A percentile compares a stretch with the other conserved stretches of the same genome.
These are phyloP conservation scores for Pentalonia nigronervosa DNA, from an alignment of 1,140 invertebrate genomes.

Conservation along the genomic window DNA sequence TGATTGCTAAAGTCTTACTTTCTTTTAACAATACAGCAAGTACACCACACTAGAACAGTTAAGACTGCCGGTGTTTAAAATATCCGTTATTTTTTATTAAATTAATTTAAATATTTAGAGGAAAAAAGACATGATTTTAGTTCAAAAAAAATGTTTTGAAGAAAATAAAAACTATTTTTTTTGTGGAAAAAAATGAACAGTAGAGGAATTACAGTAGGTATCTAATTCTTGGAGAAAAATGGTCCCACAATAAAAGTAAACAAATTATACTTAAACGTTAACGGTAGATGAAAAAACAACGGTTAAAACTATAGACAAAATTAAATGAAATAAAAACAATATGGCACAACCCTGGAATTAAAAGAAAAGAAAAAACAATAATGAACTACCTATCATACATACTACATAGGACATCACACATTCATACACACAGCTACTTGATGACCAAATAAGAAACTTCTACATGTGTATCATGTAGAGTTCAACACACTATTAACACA, in stretches of 20 bases:
- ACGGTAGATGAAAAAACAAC: not conserved
- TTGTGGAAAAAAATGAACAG: not conserved
- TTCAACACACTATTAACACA: not conserved
- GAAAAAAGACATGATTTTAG: not conserved
- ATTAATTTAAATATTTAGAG: not conserved
- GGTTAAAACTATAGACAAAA: not conserved
- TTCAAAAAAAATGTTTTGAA: not conserved
- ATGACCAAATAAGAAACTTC: not conserved
- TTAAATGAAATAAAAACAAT: not conserved
- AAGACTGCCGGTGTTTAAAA: not conserved
- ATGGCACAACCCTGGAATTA: not conserved
- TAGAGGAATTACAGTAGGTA: not conserved
- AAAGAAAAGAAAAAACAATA: not conserved
- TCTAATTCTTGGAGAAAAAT: not conserved
- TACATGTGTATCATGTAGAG: not conserved
- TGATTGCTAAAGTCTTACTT: not conserved
- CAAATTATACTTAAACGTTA: not conserved
- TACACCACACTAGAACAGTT: not conserved
- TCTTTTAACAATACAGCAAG: not conserved
- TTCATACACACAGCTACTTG: not conserved
- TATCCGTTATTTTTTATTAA: not conserved
- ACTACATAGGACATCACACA: not conserved
- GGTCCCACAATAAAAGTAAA: not conserved
- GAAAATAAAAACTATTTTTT: not conserved
- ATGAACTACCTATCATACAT: not conserved